Percentiles rank a stretch among this genome's conserved stretches.
These are phyloP conservation scores for Brassicogethes aeneus DNA, from an alignment of 2,888 invertebrate species.

Conservation along the genomic window DNA sequence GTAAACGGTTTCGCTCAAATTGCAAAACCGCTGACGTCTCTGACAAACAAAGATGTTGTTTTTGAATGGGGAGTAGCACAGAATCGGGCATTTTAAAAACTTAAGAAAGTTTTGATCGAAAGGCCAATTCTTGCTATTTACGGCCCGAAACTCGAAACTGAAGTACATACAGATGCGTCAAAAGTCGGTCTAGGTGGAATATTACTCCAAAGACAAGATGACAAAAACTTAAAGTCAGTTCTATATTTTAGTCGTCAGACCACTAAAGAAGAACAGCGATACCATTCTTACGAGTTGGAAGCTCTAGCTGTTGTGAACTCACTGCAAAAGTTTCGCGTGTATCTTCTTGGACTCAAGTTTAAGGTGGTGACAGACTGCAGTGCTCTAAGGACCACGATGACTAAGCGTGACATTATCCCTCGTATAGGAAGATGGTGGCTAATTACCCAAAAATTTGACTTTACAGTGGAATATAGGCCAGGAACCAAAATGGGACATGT, in stretches of 20 bases:
- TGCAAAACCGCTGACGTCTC: no score
- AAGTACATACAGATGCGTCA: constrained; percentile 12
- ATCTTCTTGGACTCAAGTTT: no score
- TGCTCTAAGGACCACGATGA: no score
- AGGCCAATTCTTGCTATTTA: constrained; percentile 8
- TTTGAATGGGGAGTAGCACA: no score
- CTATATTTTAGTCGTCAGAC: constrained; percentile 6
- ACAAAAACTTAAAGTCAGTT: background rate
- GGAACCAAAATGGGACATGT: no score
- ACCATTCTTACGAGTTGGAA: no score
- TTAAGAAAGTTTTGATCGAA: constrained; percentile 5
- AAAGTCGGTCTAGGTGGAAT: constrained; percentile 12
- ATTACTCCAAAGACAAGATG: constrained; percentile 6
- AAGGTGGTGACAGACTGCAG: no score
- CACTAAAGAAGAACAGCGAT: no score
- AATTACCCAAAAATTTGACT: constrained; percentile 25
- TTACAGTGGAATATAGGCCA: no score
- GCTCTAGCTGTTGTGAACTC: constrained; percentile 13
- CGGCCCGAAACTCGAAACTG: constrained; percentile 5
- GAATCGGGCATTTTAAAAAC: constrained; percentile 7
- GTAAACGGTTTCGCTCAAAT: no score
- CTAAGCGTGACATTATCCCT: no score
- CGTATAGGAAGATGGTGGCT: constrained; percentile 30
- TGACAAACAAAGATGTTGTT: no score
- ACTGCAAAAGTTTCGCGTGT: constrained; percentile 11